phyloP scores from a whole-genome alignment of 2,797 vertebrate genomes.

The Enteromius thamalakanensis region DNA sequence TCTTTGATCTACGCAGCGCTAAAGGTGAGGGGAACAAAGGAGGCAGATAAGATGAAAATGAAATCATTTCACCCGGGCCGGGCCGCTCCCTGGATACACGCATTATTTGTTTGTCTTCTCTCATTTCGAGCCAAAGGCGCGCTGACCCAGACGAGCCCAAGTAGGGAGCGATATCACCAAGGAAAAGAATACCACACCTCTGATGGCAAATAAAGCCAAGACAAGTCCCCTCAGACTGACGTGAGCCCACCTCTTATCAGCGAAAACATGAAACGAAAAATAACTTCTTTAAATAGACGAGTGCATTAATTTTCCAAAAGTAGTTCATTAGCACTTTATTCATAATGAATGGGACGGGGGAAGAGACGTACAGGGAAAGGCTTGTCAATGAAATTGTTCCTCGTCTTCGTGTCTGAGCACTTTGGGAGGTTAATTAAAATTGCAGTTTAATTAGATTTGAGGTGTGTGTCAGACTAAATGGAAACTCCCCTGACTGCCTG shows the following conservation, averaged over 20 bases:
- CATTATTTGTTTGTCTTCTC: constrained; percentile 59
- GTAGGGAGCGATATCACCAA: constrained; percentile 46
- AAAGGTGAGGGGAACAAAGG: constrained; percentile 70
- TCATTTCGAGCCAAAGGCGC: constrained; percentile 58
- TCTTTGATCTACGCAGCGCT: constrained; percentile 62
- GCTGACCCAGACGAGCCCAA: constrained; percentile 57
- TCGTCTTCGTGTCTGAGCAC: constrained; percentile 57
- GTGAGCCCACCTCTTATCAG: constrained; percentile 50
- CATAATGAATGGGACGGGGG: constrained; percentile 61
- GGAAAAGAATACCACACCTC: constrained; percentile 54
- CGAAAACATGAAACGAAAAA: constrained; percentile 57
- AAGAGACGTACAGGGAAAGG: constrained; percentile 51
- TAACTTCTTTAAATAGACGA: constrained; percentile 61
- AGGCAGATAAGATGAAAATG: constrained; percentile 62
- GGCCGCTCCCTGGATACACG: constrained; percentile 52
- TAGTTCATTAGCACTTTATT: constrained; percentile 66
- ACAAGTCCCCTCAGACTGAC: constrained; percentile 42
- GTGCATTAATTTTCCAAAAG: constrained; percentile 67
- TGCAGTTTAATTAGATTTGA: constrained; percentile 65
- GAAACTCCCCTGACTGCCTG: constrained; percentile 54
- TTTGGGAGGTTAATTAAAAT: constrained; percentile 69
- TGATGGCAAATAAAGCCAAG: constrained; percentile 55
- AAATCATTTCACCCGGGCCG: constrained; percentile 59
- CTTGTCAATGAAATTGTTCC: constrained; percentile 59
- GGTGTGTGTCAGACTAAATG: constrained; percentile 59